Evolutionary conservation across 2,888 invertebrate genomes (phyloP).

Genomic region (Lydus trimaculatus): DNA sequence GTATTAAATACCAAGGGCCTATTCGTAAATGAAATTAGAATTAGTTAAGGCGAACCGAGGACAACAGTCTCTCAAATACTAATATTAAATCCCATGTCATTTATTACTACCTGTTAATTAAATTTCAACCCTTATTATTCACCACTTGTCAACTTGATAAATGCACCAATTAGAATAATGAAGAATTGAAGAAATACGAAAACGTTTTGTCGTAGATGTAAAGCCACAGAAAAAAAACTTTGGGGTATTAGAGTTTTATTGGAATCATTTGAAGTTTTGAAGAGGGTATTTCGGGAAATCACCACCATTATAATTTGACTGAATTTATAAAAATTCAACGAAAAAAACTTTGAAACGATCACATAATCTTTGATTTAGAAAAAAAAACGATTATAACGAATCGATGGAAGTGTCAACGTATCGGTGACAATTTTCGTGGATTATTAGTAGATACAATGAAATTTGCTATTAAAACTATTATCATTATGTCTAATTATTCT

Average conservation of each 20-base stretch:
- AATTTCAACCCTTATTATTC: slow-evolving; percentile 13
- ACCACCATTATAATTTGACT: not conserved
- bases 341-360: not conserved
- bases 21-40: slow-evolving; percentile 28
- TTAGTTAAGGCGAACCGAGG: slow-evolving; percentile 25
- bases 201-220: too few relatives aligned
- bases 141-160: not conserved
- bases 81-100: slow-evolving; percentile 25
- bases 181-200: not conserved
- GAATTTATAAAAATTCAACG: not conserved
- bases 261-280: slow-evolving; percentile 19
- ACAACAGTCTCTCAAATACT: slow-evolving; percentile 15
- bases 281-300: slow-evolving; percentile 12
- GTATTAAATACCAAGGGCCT: slow-evolving; percentile 22
- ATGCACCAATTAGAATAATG: not conserved
- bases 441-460: not conserved
- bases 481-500: not conserved
- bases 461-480: not conserved
- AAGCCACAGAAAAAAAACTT: not conserved
- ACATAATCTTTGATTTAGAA: too few relatives aligned
- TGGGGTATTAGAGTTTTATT: not conserved
- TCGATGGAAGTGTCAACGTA: not conserved
- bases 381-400: too few relatives aligned
- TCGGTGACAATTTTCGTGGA: not conserved
- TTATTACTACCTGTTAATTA: slow-evolving; percentile 33